These are phyloP conservation scores for Trichogramma dendrolimi DNA, from an alignment of 2,888 invertebrate genomes.

Conservation along the genomic window DNA sequence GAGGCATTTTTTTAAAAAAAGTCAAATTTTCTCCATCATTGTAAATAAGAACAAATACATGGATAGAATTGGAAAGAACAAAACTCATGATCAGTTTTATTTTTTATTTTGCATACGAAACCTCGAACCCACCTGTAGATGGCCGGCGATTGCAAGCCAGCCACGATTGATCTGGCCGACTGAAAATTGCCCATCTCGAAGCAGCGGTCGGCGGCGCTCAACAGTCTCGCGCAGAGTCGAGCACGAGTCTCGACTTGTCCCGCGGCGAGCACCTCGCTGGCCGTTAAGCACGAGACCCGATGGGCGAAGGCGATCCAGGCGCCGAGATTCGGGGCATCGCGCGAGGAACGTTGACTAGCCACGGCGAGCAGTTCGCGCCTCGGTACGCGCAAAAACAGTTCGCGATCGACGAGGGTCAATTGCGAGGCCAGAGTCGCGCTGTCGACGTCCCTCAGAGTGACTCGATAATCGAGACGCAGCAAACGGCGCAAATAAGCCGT, in stretches of 20 bases:
- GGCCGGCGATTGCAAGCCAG: constrained; percentile 56
- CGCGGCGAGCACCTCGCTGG: constrained; percentile 52
- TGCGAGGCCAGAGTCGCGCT: constrained; percentile 56
- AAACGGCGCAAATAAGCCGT: constrained; percentile 46
- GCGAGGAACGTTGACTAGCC: constrained; percentile 51
- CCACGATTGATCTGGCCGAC: constrained; percentile 55
- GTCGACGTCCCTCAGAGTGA: constrained; percentile 57
- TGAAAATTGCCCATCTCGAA: constrained; percentile 56
- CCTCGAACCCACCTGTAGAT: constrained; percentile 45
- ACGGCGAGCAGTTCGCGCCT: constrained; percentile 51
- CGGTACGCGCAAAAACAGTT: constrained; percentile 55
- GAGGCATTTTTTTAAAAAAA: no score
- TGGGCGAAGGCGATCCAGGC: constrained; percentile 57
- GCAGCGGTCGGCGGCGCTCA: constrained; percentile 57
- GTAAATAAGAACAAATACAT: no score
- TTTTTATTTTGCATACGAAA: no score
- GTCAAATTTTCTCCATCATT: no score
- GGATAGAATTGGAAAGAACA: no score
- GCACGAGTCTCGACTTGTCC: constrained; percentile 49
- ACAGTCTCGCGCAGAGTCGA: constrained; percentile 55
- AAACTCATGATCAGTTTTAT: no score
- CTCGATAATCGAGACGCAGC: constrained; percentile 48
- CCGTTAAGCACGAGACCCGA: constrained; percentile 54
- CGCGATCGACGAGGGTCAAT: constrained; percentile 56
- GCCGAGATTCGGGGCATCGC: constrained; percentile 55